These are phyloP conservation scores for Noctua janthe DNA, from an alignment of 2,888 invertebrate species.

Conservation along the genomic window DNA sequence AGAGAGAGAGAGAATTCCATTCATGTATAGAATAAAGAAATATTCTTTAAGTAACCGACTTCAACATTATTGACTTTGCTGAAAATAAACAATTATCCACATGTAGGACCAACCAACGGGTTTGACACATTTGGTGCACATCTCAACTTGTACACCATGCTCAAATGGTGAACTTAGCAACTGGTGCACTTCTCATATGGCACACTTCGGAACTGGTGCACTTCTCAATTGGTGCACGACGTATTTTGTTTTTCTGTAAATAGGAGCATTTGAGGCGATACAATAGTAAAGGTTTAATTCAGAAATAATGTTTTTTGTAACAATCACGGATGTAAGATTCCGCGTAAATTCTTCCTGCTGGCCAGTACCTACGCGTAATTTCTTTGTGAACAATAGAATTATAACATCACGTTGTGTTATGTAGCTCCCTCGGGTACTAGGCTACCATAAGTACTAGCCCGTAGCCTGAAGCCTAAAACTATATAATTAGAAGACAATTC, in stretches of 20 bases:
- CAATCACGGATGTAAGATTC: constrained; percentile 29
- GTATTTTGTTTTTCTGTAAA: background rate
- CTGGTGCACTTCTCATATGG: too few relatives aligned
- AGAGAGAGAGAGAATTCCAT: background rate
- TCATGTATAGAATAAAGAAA: background rate
- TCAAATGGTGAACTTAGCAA: too few relatives aligned
- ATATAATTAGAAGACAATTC: constrained; percentile 35
- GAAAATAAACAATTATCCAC: background rate
- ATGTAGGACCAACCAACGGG: too few relatives aligned
- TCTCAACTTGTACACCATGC: too few relatives aligned
- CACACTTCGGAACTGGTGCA: too few relatives aligned
- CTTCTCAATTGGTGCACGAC: too few relatives aligned
- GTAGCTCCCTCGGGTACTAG: constrained; percentile 17
- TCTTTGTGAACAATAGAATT: constrained; percentile 57
- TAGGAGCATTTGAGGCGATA: background rate
- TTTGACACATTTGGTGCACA: too few relatives aligned
- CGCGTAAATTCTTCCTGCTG: constrained; percentile 41
- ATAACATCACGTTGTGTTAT: constrained; percentile 39
- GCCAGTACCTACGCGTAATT: constrained; percentile 16
- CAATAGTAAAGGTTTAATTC: background rate
- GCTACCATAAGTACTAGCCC: constrained; percentile 29
- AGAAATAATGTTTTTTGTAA: constrained; percentile 12
- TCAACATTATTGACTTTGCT: background rate
- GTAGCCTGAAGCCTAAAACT: constrained; percentile 11
- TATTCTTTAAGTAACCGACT: background rate